phyloP scores from a whole-genome alignment of 2,797 vertebrate species.

The Vespertilio murinus region DNA sequence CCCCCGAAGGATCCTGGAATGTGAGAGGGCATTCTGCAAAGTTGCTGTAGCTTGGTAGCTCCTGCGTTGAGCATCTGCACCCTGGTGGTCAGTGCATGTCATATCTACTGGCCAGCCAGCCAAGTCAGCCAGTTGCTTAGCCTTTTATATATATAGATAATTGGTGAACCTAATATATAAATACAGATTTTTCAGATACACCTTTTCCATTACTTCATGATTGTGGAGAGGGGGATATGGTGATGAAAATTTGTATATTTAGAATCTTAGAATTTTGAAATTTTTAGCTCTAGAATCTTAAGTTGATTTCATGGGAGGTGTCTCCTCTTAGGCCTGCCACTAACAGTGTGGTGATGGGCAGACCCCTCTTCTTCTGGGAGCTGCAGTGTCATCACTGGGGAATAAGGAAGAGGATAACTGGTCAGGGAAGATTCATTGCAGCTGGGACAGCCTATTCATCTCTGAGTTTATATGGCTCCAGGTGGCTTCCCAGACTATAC shows the following conservation, averaged over 20 bases:
- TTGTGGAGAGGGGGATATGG: not conserved
- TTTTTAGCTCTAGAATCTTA: not conserved
- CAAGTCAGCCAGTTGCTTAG: no score
- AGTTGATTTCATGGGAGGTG: not conserved
- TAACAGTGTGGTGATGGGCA: not conserved
- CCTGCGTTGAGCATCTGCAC: no score
- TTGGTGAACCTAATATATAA: not conserved
- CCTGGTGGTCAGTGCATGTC: no score
- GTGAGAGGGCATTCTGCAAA: no score
- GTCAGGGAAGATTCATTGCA: conserved; percentile 18
- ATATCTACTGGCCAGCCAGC: no score
- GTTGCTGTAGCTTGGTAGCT: no score
- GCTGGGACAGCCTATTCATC: not conserved
- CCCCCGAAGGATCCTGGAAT: no score
- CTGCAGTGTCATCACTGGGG: not conserved
- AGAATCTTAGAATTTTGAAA: not conserved
- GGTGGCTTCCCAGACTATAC: conserved; percentile 33
- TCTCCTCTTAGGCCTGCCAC: not conserved
- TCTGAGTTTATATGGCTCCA: conserved; percentile 23
- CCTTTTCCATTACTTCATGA: not conserved
- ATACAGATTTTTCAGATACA: not conserved
- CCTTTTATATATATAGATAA: not conserved
- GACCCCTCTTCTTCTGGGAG: not conserved
- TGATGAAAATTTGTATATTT: not conserved
- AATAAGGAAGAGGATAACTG: not conserved